A percentile compares a stretch with the other conserved stretches of the same genome.
These are phyloP conservation scores for Drosophila falleni DNA, from an alignment of 2,888 invertebrate species.

Conservation along the genomic window DNA sequence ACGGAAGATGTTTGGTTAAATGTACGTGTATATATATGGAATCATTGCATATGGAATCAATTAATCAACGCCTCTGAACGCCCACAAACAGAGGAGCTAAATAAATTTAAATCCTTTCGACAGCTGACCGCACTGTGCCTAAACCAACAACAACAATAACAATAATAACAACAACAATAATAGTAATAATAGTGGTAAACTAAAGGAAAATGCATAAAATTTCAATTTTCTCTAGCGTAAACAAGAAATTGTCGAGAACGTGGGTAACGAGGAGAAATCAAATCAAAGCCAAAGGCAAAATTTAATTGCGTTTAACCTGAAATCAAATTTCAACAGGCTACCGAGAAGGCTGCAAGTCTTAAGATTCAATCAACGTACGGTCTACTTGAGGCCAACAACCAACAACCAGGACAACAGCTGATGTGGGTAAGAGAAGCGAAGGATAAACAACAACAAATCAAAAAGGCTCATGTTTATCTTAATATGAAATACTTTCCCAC, in stretches of 20 bases:
- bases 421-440: constrained; percentile 12
- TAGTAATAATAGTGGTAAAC: constrained; percentile 39
- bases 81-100: constrained; percentile 49
- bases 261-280: constrained; percentile 50
- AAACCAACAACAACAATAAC: constrained; percentile 31
- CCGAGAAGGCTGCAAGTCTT: constrained; percentile 52
- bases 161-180: constrained; percentile 24
- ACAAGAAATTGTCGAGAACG: constrained; percentile 43
- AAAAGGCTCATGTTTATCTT: constrained; percentile 77
- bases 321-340: constrained; percentile 72
- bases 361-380: constrained; percentile 74
- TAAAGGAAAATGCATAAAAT: constrained; percentile 66
- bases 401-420: constrained; percentile 29
- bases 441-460: constrained; percentile 66
- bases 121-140: constrained; percentile 63
- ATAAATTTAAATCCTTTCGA: constrained; percentile 67
- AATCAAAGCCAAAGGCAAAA: constrained; percentile 74
- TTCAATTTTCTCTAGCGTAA: constrained; percentile 74
- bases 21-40: constrained; percentile 4
- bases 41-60: constrained; percentile 47
- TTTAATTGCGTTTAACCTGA: constrained; percentile 81
- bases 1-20: constrained; percentile 18
- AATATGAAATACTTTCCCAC: constrained; percentile 57
- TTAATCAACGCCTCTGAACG: constrained; percentile 70
- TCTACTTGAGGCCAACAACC: constrained; percentile 55